These are phyloP conservation scores for Paragorgia papillata DNA, from an alignment of 92 coral and sea anemone species.

Conservation along the genomic window DNA sequence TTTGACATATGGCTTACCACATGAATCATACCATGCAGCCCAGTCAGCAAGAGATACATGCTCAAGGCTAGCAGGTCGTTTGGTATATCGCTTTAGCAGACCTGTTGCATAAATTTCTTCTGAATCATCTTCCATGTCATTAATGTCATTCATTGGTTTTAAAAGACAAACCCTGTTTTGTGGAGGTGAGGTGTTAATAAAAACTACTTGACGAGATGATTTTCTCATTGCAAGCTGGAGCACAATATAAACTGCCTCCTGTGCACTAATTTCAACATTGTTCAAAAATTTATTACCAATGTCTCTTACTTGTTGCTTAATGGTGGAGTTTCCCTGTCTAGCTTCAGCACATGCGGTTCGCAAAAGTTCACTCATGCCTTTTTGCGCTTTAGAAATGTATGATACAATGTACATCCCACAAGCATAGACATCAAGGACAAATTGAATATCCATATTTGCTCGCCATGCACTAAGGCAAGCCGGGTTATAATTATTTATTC, in stretches of 20 bases:
- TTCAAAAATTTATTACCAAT: slow-evolving; percentile 46
- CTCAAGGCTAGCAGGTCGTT: slow-evolving; percentile 43
- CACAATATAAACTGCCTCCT: slow-evolving; percentile 56
- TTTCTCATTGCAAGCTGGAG: slow-evolving; percentile 57
- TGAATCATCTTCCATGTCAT: too few species aligned
- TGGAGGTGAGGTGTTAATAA: too few species aligned
- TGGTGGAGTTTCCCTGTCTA: slow-evolving; percentile 49
- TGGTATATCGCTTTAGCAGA: slow-evolving; percentile 42
- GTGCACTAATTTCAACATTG: slow-evolving; percentile 59
- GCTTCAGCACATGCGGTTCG: slow-evolving; percentile 59
- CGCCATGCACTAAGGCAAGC: slow-evolving; percentile 64
- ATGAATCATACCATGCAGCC: slow-evolving; percentile 55
- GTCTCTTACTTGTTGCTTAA: slow-evolving; percentile 62
- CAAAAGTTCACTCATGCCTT: slow-evolving; percentile 68
- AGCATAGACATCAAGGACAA: slow-evolving; percentile 66
- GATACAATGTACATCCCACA: slow-evolving; percentile 61
- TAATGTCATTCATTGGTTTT: too few species aligned
- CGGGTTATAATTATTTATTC: slow-evolving; percentile 43
- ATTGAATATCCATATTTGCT: slow-evolving; percentile 69
- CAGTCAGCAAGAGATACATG: slow-evolving; percentile 47
- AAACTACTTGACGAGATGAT: too few species aligned
- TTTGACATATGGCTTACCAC: slow-evolving; percentile 21
- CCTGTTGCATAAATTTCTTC: slow-evolving; percentile 45
- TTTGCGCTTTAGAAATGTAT: slow-evolving; percentile 66
- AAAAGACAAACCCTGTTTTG: too few species aligned